These are phyloP conservation scores for Aphaenogaster floridana DNA, from an alignment of 1,140 invertebrate species.

Conservation along the genomic window DNA sequence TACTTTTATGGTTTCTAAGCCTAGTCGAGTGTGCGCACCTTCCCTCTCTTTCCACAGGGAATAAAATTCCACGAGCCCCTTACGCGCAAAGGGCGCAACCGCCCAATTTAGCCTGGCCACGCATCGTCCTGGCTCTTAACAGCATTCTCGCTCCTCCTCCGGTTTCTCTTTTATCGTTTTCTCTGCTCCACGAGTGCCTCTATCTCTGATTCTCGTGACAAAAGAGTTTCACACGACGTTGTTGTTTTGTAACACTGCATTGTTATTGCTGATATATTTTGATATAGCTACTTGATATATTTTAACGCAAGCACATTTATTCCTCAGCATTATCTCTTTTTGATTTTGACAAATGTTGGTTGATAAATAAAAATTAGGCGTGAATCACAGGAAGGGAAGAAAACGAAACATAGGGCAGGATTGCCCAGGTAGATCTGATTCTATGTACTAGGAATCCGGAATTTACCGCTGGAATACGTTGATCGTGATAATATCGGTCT, in stretches of 20 bases:
- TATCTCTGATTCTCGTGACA: background rate
- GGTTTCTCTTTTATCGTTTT: conserved; percentile 33
- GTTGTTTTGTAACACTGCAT: background rate
- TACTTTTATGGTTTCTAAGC: conserved; percentile 82
- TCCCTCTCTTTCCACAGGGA: conserved; percentile 68
- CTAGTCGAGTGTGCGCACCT: conserved; percentile 76
- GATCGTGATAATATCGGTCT: conserved; percentile 67
- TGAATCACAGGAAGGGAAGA: conserved; percentile 6
- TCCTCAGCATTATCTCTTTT: background rate
- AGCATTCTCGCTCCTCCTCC: conserved; percentile 41
- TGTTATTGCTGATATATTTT: background rate
- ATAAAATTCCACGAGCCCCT: conserved; percentile 75
- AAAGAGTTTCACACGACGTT: background rate
- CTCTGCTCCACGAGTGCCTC: conserved; percentile 6
- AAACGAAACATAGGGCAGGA: conserved; percentile 35
- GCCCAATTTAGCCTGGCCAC: conserved; percentile 72
- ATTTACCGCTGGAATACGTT: conserved; percentile 72
- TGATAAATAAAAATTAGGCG: background rate
- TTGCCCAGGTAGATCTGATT: conserved; percentile 61
- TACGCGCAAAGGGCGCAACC: conserved; percentile 43
- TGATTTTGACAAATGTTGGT: background rate
- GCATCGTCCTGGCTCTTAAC: conserved; percentile 71
- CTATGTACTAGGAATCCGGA: conserved; percentile 59
- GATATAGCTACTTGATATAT: background rate
- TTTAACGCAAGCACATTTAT: background rate